phyloP scores from a whole-genome alignment of 1,140 invertebrate species.

The Drosophila parabipectinata region DNA sequence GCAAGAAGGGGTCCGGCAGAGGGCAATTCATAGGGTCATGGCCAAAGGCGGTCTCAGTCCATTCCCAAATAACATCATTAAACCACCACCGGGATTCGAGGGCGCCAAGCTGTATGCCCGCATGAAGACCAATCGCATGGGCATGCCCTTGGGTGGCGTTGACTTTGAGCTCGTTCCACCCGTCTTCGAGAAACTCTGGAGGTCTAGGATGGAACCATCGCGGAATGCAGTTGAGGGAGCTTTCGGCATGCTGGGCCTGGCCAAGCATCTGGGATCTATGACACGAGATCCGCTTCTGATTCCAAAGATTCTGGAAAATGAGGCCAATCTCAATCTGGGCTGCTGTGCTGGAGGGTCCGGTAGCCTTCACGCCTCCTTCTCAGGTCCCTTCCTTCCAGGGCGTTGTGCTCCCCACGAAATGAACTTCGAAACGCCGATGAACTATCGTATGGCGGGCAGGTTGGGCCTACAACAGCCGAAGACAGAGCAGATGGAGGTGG shows the following conservation, averaged over 20 bases:
- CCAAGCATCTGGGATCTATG: slow-evolving; percentile 18
- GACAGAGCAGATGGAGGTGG: slow-evolving; percentile 54
- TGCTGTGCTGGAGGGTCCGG: slow-evolving; percentile 3
- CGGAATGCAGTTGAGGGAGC: slow-evolving; percentile 5
- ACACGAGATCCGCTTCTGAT: slow-evolving; percentile 17
- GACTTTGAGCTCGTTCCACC: slow-evolving; percentile 28
- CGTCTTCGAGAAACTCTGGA: not conserved
- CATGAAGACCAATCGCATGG: slow-evolving; percentile 42
- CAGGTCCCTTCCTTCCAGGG: slow-evolving; percentile 25
- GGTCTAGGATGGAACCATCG: not conserved
- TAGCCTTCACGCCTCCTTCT: slow-evolving; percentile 34
- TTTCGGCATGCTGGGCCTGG: slow-evolving; percentile 55
- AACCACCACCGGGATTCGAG: slow-evolving; percentile 36
- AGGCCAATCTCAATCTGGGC: slow-evolving; percentile 13
- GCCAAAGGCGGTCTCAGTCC: not conserved
- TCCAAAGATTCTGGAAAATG: slow-evolving; percentile 29
- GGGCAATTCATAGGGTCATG: slow-evolving; percentile 7
- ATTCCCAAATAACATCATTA: not conserved
- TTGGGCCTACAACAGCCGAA: slow-evolving; percentile 46
- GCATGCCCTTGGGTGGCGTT: slow-evolving; percentile 51
- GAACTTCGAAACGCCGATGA: slow-evolving; percentile 16
- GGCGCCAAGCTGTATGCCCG: slow-evolving; percentile 25
- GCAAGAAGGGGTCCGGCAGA: slow-evolving; percentile 31
- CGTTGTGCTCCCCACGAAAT: slow-evolving; percentile 19
- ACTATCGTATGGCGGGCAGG: not conserved